These are phyloP conservation scores for Platorchestia sp. DNA, from an alignment of 1,140 invertebrate species.

Conservation along the genomic window DNA sequence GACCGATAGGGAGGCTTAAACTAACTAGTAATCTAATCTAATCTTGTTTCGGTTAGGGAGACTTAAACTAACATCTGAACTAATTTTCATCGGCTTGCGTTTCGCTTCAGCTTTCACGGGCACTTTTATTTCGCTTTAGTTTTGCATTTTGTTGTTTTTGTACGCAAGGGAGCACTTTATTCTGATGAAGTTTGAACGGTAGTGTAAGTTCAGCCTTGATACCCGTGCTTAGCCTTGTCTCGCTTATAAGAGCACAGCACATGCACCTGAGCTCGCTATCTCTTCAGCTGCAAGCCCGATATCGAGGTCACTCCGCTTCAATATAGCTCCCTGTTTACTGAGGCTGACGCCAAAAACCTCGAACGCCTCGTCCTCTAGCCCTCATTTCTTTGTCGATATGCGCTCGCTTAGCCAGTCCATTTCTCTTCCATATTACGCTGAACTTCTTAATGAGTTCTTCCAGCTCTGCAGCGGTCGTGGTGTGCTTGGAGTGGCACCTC, in stretches of 20 bases:
- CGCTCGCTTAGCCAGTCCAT: background rate
- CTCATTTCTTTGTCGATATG: background rate
- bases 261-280: slow-evolving; percentile 30
- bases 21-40: too few relatives aligned
- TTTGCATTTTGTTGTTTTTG: background rate
- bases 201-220: slow-evolving; percentile 18
- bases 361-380: background rate
- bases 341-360: slow-evolving; percentile 38
- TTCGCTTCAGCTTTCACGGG: background rate
- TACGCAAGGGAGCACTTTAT: background rate
- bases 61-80: background rate
- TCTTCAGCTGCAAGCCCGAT: background rate
- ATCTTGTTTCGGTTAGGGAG: too few relatives aligned
- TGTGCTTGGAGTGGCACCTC: background rate
- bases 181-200: background rate
- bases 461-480: background rate
- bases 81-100: background rate
- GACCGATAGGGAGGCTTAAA: too few relatives aligned
- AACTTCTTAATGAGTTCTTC: background rate
- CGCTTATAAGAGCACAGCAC: slow-evolving; percentile 2
- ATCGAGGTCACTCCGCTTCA: slow-evolving; percentile 49
- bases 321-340: slow-evolving; percentile 21
- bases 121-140: background rate
- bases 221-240: slow-evolving; percentile 15
- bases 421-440: background rate